A percentile compares a stretch with the other conserved stretches of the same genome.
These are phyloP conservation scores for Psephotus haematonotus DNA, from an alignment of 2,113 vertebrate genomes.

Conservation along the genomic window DNA sequence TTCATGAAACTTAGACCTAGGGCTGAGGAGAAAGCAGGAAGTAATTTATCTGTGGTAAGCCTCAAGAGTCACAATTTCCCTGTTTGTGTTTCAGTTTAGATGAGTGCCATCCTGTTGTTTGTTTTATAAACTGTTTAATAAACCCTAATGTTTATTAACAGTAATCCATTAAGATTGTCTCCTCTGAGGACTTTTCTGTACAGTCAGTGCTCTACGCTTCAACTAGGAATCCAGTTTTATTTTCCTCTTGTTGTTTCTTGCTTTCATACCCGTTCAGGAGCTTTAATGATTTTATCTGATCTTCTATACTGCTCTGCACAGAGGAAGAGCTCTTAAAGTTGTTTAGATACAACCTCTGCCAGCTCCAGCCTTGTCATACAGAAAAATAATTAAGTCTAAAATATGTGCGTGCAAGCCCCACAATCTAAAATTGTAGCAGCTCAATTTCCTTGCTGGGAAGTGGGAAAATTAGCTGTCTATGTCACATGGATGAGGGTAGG, in stretches of 20 bases:
- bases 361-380: neutral
- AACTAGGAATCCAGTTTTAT: neutral
- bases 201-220: neutral
- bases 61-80: slow-evolving; percentile 50
- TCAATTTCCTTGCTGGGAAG: slow-evolving; percentile 33
- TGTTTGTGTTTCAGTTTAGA: slow-evolving; percentile 38
- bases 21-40: slow-evolving; percentile 27
- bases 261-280: neutral
- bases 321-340: neutral
- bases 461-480: slow-evolving; percentile 26
- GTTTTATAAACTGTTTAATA: slow-evolving; percentile 61
- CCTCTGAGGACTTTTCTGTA: slow-evolving; percentile 20
- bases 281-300: slow-evolving; percentile 1
- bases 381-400: slow-evolving; percentile 32
- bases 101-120: slow-evolving; percentile 49
- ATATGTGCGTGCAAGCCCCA: neutral
- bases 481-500: neutral
- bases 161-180: slow-evolving; percentile 41
- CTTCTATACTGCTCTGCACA: neutral
- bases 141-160: slow-evolving; percentile 53
- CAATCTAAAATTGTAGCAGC: neutral
- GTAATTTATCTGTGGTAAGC: slow-evolving; percentile 35
- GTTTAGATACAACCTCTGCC: neutral
- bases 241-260: neutral
- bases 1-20: slow-evolving; percentile 28